phyloP scores from a whole-genome alignment of 2,113 vertebrate species.

The Solea solea region DNA sequence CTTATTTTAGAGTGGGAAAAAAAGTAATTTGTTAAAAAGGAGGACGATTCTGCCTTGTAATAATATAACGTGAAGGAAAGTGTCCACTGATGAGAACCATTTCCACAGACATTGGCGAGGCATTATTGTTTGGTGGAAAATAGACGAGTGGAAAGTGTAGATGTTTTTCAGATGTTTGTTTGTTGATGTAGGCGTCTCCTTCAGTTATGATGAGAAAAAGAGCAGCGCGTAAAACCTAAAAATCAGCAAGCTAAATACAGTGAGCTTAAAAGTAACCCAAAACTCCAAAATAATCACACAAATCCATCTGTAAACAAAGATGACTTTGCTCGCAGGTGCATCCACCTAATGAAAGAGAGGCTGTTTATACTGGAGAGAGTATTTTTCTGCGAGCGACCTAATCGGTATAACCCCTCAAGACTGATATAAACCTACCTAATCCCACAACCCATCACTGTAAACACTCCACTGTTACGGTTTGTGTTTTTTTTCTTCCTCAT shows the following conservation, averaged over 20 bases:
- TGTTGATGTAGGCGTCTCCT: not conserved
- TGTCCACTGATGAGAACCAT: not conserved
- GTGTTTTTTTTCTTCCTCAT: not conserved
- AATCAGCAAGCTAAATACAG: not conserved
- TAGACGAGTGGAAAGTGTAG: constrained; percentile 9
- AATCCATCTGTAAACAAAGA: constrained; percentile 5
- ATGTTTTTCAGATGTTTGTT: constrained; percentile 14
- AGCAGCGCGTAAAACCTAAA: not conserved
- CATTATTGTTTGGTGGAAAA: constrained; percentile 21
- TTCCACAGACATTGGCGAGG: not conserved
- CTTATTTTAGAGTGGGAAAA: not conserved
- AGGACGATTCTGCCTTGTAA: not conserved
- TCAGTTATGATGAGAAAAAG: constrained; percentile 15
- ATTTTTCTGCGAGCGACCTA: constrained; percentile 44
- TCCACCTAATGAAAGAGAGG: not conserved
- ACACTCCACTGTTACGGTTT: constrained; percentile 27
- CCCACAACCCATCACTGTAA: constrained; percentile 48
- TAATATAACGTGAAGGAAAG: not conserved
- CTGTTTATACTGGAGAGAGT: constrained; percentile 19
- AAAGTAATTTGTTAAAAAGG: not conserved
- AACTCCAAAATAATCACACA: not conserved
- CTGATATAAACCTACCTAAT: constrained; percentile 64
- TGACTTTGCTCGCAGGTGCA: constrained; percentile 8
- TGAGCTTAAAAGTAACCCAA: not conserved
- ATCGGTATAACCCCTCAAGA: constrained; percentile 67